A percentile compares a stretch with the other conserved stretches of the same genome.
phyloP scores from a whole-genome alignment of 2,888 invertebrate genomes.

The Euplagia quadripunctaria region DNA sequence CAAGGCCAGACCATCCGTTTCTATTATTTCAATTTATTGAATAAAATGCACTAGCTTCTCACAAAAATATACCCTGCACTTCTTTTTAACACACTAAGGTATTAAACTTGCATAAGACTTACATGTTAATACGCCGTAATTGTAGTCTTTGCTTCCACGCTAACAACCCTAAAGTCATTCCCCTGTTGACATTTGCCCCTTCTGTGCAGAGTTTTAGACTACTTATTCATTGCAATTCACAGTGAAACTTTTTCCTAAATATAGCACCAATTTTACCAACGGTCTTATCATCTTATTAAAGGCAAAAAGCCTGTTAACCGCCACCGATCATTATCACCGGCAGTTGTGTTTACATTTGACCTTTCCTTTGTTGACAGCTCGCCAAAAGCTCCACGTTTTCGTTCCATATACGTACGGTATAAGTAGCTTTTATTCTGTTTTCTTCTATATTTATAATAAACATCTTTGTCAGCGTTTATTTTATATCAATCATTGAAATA shows the following conservation, averaged over 20 bases:
- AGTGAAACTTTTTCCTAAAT: not conserved
- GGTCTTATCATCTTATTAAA: not conserved
- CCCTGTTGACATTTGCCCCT: too few relatives aligned
- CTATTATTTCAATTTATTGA: too few relatives aligned
- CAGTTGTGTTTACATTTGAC: constrained; percentile 45
- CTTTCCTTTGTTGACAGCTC: constrained; percentile 42
- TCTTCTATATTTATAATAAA: not conserved
- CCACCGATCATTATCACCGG: constrained; percentile 40
- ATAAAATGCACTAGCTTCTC: too few relatives aligned
- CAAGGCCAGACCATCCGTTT: too few relatives aligned
- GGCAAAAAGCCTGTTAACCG: constrained; percentile 8
- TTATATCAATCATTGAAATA: too few relatives aligned
- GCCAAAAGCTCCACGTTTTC: constrained; percentile 39
- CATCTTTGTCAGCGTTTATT: not conserved
- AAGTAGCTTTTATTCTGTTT: constrained; percentile 28
- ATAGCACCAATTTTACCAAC: not conserved
- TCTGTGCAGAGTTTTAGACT: not conserved
- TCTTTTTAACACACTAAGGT: too few relatives aligned
- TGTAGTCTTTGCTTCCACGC: too few relatives aligned
- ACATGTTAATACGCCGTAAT: too few relatives aligned
- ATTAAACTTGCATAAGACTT: too few relatives aligned
- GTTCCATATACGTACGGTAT: constrained; percentile 16
- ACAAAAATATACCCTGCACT: too few relatives aligned
- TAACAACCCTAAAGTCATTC: too few relatives aligned
- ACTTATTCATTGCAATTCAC: too few relatives aligned